Evolutionary conservation across 2,113 vertebrate genomes (phyloP).

Genomic region (Chaetura pelagica): DNA sequence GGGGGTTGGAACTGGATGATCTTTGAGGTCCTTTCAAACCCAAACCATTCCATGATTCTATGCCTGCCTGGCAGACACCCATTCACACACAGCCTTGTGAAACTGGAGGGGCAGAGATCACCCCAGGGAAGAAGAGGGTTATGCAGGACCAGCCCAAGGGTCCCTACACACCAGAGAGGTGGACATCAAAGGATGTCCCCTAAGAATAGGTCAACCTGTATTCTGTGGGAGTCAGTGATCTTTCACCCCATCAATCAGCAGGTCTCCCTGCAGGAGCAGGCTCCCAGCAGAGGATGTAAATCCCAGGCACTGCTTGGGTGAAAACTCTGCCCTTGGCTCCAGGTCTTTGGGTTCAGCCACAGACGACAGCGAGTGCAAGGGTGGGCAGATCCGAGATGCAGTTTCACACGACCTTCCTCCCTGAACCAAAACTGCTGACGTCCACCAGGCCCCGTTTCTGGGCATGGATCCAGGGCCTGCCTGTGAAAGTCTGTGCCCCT

Average conservation of each 20-base stretch:
- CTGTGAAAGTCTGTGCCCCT: slow-evolving; percentile 37
- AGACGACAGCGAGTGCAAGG: not conserved
- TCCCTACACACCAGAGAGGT: not conserved
- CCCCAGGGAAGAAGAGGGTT: not conserved
- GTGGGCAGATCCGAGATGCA: slow-evolving; percentile 4
- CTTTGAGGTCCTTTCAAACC: no score
- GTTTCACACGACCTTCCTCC: slow-evolving; percentile 66
- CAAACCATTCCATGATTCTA: no score
- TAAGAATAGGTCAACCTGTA: not conserved
- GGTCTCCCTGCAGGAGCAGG: not conserved
- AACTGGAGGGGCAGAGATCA: not conserved
- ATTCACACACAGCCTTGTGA: not conserved
- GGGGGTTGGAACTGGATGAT: no score
- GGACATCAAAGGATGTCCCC: not conserved
- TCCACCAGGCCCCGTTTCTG: not conserved
- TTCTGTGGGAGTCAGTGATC: not conserved
- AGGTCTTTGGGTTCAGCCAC: not conserved
- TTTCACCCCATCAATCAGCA: not conserved
- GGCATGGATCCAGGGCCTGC: slow-evolving; percentile 11
- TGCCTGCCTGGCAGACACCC: not conserved
- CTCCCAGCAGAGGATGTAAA: not conserved
- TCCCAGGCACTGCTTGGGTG: fast-evolving
- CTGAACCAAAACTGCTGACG: slow-evolving; percentile 69
- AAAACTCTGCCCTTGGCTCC: slow-evolving; percentile 1
- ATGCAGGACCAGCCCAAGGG: not conserved